Conservation (phyloP, 1,140 invertebrate species). For the Dinoponera quadriceps region DNA sequence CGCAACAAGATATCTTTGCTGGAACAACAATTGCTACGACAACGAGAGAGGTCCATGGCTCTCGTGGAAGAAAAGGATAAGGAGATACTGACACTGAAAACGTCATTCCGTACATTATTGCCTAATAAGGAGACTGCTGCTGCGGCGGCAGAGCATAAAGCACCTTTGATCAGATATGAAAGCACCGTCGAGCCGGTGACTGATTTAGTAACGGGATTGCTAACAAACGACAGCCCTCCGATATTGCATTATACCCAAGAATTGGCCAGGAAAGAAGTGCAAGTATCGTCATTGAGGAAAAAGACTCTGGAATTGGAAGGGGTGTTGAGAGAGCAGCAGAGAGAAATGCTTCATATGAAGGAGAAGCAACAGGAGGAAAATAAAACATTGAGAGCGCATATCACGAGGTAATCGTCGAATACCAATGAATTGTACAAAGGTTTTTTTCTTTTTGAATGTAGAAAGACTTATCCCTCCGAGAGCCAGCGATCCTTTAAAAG, state of each 20-base stretch:
- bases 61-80: slow-evolving; percentile 93
- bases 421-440: neutral
- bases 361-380: slow-evolving; percentile 87
- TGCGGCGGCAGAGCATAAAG: slow-evolving; percentile 50
- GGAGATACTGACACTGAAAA: slow-evolving; percentile 89
- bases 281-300: slow-evolving; percentile 90
- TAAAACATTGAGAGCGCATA: slow-evolving; percentile 84
- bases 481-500: no score
- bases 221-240: slow-evolving; percentile 86
- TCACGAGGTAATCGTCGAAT: slow-evolving; percentile 80
- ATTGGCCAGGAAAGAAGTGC: slow-evolving; percentile 92
- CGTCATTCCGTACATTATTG: slow-evolving; percentile 86
- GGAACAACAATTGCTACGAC: slow-evolving; percentile 92
- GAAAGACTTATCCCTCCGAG: no score
- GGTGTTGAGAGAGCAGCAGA: slow-evolving; percentile 88
- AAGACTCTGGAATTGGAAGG: slow-evolving; percentile 91
- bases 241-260: slow-evolving; percentile 95
- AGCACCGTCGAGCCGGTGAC: slow-evolving; percentile 57
- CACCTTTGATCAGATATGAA: slow-evolving; percentile 47
- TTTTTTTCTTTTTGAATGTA: no score
- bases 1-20: slow-evolving; percentile 87
- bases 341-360: slow-evolving; percentile 86
- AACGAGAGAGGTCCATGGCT: slow-evolving; percentile 91
- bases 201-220: slow-evolving; percentile 79
- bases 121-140: slow-evolving; percentile 74